A percentile compares a stretch with the other conserved stretches of the same genome.
Evolutionary conservation across 92 coral and sea anemone species (phyloP).

Genomic region (Porites divaricata): DNA sequence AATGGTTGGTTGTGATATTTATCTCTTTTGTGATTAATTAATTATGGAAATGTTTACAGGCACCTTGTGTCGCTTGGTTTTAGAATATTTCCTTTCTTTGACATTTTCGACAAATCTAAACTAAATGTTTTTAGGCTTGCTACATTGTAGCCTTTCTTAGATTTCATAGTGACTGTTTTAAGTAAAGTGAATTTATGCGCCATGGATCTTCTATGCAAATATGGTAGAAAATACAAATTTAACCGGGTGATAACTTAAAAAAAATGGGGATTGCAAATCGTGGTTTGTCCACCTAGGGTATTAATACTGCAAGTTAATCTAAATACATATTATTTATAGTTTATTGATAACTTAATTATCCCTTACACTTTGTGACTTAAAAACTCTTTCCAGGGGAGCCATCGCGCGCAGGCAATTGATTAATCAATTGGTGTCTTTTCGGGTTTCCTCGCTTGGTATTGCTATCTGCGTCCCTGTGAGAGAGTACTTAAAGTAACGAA

Average conservation of each 20-base stretch:
- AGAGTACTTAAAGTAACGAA: conserved; percentile 25
- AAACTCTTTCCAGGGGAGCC: conserved; percentile 5
- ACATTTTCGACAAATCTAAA: background rate
- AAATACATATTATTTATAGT: conserved; percentile 36
- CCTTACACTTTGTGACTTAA: conserved; percentile 4
- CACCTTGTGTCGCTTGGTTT: background rate
- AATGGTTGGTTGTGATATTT: background rate
- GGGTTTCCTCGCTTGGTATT: background rate
- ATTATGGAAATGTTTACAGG: too few relatives aligned
- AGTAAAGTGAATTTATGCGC: background rate
- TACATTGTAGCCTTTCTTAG: background rate
- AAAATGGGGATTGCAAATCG: conserved; percentile 2
- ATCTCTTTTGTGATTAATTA: too few relatives aligned
- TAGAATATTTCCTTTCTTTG: background rate
- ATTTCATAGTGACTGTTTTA: background rate
- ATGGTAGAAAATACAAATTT: background rate
- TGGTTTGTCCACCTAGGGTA: background rate
- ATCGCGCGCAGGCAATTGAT: background rate
- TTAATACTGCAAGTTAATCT: background rate
- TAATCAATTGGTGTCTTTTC: background rate
- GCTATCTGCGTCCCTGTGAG: background rate
- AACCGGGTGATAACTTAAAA: background rate
- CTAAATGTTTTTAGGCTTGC: background rate
- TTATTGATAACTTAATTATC: conserved; percentile 7
- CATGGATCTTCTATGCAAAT: background rate